phyloP scores from a whole-genome alignment of 2,113 vertebrate species.

The Pontoporia blainvillei region DNA sequence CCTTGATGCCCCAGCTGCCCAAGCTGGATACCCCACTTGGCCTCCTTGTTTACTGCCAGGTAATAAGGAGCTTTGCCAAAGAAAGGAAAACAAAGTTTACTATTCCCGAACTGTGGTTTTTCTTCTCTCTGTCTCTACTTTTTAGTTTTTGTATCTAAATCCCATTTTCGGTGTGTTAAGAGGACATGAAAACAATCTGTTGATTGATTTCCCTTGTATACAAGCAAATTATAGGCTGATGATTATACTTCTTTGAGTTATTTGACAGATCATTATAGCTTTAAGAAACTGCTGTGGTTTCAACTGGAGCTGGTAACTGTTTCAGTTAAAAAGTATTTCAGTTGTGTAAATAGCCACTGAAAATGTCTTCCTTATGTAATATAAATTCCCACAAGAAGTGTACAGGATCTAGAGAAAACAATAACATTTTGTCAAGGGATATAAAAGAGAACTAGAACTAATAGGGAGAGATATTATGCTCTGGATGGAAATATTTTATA shows the following conservation, averaged over 20 bases:
- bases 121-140: not conserved
- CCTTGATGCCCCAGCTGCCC: not conserved
- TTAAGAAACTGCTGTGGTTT: not conserved
- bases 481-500: not conserved
- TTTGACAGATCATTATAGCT: not conserved
- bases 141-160: not conserved
- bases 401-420: not conserved
- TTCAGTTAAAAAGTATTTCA: not conserved
- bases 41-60: not conserved
- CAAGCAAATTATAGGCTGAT: not conserved
- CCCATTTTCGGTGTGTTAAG: not conserved
- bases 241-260: not conserved
- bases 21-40: no score
- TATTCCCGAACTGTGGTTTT: not conserved
- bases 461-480: not conserved
- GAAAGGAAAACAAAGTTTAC: not conserved
- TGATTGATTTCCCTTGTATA: not conserved
- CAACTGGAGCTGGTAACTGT: not conserved
- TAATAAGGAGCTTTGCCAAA: not conserved
- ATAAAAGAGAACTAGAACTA: not conserved
- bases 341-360: not conserved
- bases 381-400: not conserved
- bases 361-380: not conserved
- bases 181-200: not conserved
- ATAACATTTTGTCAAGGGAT: not conserved